Conservation (phyloP, 2,113 vertebrate species). For the Grammomys surdaster region DNA sequence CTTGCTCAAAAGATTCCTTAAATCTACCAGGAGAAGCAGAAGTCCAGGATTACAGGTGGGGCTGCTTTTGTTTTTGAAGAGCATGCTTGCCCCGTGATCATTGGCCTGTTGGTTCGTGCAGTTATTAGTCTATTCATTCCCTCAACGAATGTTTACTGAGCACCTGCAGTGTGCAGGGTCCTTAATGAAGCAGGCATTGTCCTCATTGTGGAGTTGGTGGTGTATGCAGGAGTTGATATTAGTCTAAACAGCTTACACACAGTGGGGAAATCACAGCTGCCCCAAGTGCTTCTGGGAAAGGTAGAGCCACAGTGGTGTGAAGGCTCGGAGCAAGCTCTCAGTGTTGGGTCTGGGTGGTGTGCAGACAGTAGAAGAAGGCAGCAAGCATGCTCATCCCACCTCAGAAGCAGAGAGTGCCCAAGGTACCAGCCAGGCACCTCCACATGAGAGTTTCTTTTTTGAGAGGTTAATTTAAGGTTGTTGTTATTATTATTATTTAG, state of each 20-base stretch:
- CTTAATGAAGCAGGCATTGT: not conserved
- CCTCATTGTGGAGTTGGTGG: not conserved
- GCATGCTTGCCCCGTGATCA: not conserved
- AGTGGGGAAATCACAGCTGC: not conserved
- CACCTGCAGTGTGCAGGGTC: not conserved
- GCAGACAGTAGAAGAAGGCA: not conserved
- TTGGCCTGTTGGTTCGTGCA: not conserved
- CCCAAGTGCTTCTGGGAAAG: not conserved
- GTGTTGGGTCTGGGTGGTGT: accelerated
- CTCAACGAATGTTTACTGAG: constrained; percentile 16
- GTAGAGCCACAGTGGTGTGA: accelerated
- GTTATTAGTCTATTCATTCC: not conserved
- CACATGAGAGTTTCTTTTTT: not conserved
- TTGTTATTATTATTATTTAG: not conserved
- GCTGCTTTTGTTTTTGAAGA: not conserved
- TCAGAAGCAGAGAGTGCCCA: not conserved
- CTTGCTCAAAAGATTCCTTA: not conserved
- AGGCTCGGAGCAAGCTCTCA: not conserved
- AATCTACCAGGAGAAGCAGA: not conserved
- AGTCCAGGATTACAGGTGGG: not conserved
- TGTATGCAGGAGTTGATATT: not conserved
- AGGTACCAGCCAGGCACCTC: not conserved
- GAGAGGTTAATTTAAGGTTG: not conserved
- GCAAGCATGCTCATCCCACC: not conserved
- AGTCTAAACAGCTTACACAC: too few species aligned